Percentiles rank a stretch among this genome's conserved stretches.
phyloP scores from a whole-genome alignment of 2,888 invertebrate species.

The Cylloceria caligata region DNA sequence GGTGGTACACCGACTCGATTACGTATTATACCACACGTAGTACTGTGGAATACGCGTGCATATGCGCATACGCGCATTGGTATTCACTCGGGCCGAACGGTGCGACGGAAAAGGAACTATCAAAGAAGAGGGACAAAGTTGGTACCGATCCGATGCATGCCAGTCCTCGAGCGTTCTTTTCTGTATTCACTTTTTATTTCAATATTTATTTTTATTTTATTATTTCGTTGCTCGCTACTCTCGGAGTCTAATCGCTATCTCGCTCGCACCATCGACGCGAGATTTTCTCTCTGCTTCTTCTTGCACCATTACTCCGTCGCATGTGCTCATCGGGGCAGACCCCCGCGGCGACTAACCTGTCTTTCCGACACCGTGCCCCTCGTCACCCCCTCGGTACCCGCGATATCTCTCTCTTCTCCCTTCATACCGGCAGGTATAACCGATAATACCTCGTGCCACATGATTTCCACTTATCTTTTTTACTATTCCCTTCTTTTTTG shows the following conservation, averaged over 20 bases:
- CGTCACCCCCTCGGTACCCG: conserved; percentile 41
- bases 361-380: conserved; percentile 81
- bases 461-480: conserved; percentile 27
- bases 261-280: conserved; percentile 37
- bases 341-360: conserved; percentile 84
- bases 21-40: conserved; percentile 67
- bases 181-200: conserved; percentile 24
- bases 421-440: conserved; percentile 69
- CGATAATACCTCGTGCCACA: conserved; percentile 73
- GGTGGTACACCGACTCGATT: conserved; percentile 73
- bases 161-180: conserved; percentile 7
- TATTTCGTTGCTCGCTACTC: conserved; percentile 52
- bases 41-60: conserved; percentile 51
- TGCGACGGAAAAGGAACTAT: conserved; percentile 5
- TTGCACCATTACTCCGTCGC: conserved; percentile 72
- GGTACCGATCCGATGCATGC: conserved; percentile 35
- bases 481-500: background rate
- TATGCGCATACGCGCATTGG: conserved; percentile 48
- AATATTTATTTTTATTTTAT: conserved; percentile 58
- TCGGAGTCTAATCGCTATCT: conserved; percentile 50
- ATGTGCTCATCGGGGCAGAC: conserved; percentile 77
- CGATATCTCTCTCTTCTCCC: conserved; percentile 51
- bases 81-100: conserved; percentile 27
- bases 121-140: conserved; percentile 32
- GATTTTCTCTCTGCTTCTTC: conserved; percentile 61